Conservation (phyloP, 2,888 invertebrate species). For the Ochlodes sylvanus region DNA sequence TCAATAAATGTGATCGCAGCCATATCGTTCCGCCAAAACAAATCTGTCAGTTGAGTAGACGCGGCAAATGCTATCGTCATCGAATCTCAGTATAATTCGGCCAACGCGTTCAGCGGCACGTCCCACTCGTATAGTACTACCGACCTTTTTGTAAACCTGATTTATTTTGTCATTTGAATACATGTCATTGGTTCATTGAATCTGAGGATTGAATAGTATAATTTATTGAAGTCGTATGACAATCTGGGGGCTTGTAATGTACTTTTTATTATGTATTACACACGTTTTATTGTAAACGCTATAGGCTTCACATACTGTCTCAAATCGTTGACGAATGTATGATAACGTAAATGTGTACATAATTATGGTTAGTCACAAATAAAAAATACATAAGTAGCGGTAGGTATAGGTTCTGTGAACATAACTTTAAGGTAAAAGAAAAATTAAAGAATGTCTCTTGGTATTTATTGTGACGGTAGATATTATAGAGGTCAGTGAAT, state of each 20-base stretch:
- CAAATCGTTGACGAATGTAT: neutral
- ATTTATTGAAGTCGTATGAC: constrained; percentile 44
- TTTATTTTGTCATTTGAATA: constrained; percentile 47
- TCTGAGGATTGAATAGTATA: constrained; percentile 37
- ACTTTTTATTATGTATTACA: constrained; percentile 17
- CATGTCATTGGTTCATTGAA: constrained; percentile 37
- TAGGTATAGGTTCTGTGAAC: too few species aligned
- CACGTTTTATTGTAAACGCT: constrained; percentile 15
- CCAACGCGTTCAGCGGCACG: constrained; percentile 68
- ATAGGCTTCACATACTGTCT: constrained; percentile 14
- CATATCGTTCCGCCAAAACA: constrained; percentile 55
- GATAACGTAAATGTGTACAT: too few species aligned
- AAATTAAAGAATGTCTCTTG: too few species aligned
- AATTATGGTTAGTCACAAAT: too few species aligned
- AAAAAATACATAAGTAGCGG: too few species aligned
- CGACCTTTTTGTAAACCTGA: constrained; percentile 54
- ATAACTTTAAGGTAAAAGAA: too few species aligned
- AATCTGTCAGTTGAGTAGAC: constrained; percentile 51
- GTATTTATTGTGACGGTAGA: too few species aligned
- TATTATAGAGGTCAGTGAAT: too few species aligned
- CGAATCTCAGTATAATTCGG: constrained; percentile 64
- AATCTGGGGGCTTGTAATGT: constrained; percentile 22
- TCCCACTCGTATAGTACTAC: constrained; percentile 52
- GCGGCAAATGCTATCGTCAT: constrained; percentile 53
- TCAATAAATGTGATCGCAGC: constrained; percentile 37